Conservation (phyloP, 2,888 invertebrate species). For the Muschampia plurimacula region DNA sequence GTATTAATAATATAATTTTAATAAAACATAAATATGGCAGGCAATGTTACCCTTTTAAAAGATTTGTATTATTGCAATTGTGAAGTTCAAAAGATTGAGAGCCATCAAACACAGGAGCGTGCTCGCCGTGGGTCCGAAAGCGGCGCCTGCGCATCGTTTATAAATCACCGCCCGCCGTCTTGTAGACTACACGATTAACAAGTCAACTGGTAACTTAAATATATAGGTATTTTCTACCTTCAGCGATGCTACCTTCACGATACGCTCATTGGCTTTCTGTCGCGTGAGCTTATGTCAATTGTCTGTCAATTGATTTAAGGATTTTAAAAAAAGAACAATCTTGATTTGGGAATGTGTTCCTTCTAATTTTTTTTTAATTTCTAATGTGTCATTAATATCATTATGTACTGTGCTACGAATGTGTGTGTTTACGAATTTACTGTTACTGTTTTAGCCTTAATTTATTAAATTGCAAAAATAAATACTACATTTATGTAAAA, state of each 20-base stretch:
- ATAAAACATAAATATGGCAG: too few relatives aligned
- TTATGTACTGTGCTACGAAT: too few relatives aligned
- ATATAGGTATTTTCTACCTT: neutral
- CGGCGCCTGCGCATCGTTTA: constrained; percentile 74
- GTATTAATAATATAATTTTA: too few relatives aligned
- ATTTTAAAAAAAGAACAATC: neutral
- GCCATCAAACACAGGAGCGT: constrained; percentile 51
- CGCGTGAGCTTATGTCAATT: neutral
- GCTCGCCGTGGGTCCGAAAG: constrained; percentile 52
- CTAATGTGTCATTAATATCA: too few relatives aligned
- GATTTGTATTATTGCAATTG: too few relatives aligned
- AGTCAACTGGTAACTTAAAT: constrained; percentile 71
- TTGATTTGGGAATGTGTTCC: neutral
- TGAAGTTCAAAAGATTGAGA: constrained; percentile 58
- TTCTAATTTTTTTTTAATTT: too few relatives aligned
- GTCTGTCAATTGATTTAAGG: constrained; percentile 1
- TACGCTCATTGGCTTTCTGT: constrained; percentile 7
- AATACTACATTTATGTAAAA: too few relatives aligned
- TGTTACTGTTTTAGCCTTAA: too few relatives aligned
- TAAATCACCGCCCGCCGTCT: constrained; percentile 75
- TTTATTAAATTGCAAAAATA: too few relatives aligned
- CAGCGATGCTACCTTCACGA: constrained; percentile 42
- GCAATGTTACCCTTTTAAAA: too few relatives aligned
- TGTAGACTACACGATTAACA: constrained; percentile 78
- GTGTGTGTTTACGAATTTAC: too few relatives aligned